Evolutionary conservation across 2,888 invertebrate species (phyloP), one percentile per base, ranked within the genome.

Genomic region (Nineta flava): DNA sequence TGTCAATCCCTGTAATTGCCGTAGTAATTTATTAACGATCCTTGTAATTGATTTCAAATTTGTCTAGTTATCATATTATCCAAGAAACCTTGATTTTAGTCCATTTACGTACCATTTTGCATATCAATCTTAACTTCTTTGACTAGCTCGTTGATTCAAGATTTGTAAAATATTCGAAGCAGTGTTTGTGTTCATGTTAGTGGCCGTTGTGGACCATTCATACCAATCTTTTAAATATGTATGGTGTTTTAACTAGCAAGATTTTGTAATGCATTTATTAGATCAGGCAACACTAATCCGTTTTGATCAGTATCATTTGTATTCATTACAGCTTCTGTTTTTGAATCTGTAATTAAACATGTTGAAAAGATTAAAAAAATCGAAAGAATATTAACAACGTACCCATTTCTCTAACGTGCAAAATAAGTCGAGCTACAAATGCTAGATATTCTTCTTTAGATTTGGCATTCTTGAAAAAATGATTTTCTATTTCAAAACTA

Each of bases 401-500:
- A 81, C 90, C 87, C 77, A 88, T 81, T 68, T 93, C 92, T 58
- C 88, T 75, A 42, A 93, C 87, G 69, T 93, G 92, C 52, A 93
- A 72, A 58, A 93, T 90, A 3, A 94, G 71, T 58, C 92, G 79
- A 1, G 93, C 92, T 1, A 93, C 88, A 71, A 88, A 83, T 42
- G 87, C 83, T 62, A 94, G 72, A 61, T 94, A 94, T 61, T 94
- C 93, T 59, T 94, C 93, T 59, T 83, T 81, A 9, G 78, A 80
- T 63, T 87, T 88, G 0, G 93, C 91, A 65, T 93, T 93, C 64
- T 83, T 81, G 61, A 85, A 94, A 0, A 94, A 90, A 68, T 93
- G 92, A 62, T 81, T 90, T 66, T 95, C 94, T 91, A 94, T 92
- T 62, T 93, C 92, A 52, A 79, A 77, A 58, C 90, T 90, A 63